A percentile compares a stretch with the other conserved stretches of the same genome.
These are phyloP conservation scores for Listronotus oregonensis DNA, from an alignment of 1,140 invertebrate species.

Conservation along the genomic window DNA sequence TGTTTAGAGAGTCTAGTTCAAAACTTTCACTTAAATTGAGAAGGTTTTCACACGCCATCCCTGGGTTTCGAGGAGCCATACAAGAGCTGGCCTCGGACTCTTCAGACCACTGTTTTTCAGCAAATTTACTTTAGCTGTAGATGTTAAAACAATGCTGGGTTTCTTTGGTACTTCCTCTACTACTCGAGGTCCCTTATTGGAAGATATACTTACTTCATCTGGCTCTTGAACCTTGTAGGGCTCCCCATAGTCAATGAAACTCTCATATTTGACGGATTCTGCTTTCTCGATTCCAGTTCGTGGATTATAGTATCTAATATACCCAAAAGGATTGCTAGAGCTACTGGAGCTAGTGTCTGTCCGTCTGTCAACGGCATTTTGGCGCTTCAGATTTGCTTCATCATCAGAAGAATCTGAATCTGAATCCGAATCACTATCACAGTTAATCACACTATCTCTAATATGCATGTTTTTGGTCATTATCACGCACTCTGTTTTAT, in stretches of 20 bases:
- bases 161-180: conserved; percentile 41
- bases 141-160: conserved; percentile 55
- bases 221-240: conserved; percentile 14
- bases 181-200: conserved; percentile 21
- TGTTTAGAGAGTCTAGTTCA: conserved; percentile 45
- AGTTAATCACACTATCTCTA: conserved; percentile 60
- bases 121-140: conserved; percentile 57
- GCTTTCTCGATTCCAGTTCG: conserved; percentile 47
- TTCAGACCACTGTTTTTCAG: conserved; percentile 60
- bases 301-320: conserved; percentile 67
- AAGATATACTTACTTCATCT: conserved; percentile 6
- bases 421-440: conserved; percentile 55
- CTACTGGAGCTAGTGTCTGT: conserved; percentile 49
- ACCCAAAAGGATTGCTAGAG: conserved; percentile 64
- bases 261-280: conserved; percentile 53
- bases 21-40: conserved; percentile 64
- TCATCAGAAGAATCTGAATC: conserved; percentile 54
- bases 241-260: conserved; percentile 59
- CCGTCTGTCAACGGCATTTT: conserved; percentile 62
- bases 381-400: conserved; percentile 56
- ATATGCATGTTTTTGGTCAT: conserved; percentile 60
- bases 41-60: conserved; percentile 69
- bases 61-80: conserved; percentile 57
- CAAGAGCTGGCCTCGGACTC: conserved; percentile 65
- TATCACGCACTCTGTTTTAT: conserved; percentile 61